A percentile compares a stretch with the other conserved stretches of the same genome.
Conservation (phyloP, 23 tunicate species). For the Trididemnum clinides region DNA sequence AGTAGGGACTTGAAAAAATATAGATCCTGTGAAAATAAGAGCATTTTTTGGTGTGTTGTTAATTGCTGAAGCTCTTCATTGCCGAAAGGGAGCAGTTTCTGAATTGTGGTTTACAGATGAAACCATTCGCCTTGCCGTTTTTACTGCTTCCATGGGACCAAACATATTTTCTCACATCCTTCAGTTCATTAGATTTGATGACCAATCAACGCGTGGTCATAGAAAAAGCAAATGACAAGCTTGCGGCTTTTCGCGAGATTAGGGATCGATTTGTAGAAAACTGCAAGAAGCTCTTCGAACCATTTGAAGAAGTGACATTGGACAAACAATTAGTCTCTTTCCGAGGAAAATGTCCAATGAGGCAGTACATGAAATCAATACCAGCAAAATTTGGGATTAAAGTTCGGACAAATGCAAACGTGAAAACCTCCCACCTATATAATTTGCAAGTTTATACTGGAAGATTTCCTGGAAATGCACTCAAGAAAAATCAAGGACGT, state of each 20-base stretch:
- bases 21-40: constrained; percentile 27
- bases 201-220: neutral
- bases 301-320: constrained; percentile 16
- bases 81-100: constrained; percentile 13
- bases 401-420: too few species aligned
- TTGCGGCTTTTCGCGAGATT: constrained; percentile 26
- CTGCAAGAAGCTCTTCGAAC: constrained; percentile 9
- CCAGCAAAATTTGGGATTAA: constrained; percentile 9
- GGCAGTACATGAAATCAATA: neutral
- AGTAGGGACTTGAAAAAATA: neutral
- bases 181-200: constrained; percentile 29
- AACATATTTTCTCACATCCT: constrained; percentile 21
- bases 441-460: too few species aligned
- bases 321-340: constrained; percentile 3
- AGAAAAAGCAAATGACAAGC: constrained; percentile 15
- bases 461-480: constrained; percentile 9
- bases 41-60: constrained; percentile 24
- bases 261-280: constrained; percentile 20
- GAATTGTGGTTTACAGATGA: constrained; percentile 15
- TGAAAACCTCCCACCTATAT: too few species aligned
- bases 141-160: constrained; percentile 15
- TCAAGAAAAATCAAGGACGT: neutral
- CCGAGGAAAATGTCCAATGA: constrained; percentile 4
- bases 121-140: constrained; percentile 13
- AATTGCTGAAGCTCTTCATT: constrained; percentile 23